Percentiles rank a stretch among this genome's conserved stretches.
Conservation (phyloP, 2,113 vertebrate genomes). For the Riparia riparia region DNA sequence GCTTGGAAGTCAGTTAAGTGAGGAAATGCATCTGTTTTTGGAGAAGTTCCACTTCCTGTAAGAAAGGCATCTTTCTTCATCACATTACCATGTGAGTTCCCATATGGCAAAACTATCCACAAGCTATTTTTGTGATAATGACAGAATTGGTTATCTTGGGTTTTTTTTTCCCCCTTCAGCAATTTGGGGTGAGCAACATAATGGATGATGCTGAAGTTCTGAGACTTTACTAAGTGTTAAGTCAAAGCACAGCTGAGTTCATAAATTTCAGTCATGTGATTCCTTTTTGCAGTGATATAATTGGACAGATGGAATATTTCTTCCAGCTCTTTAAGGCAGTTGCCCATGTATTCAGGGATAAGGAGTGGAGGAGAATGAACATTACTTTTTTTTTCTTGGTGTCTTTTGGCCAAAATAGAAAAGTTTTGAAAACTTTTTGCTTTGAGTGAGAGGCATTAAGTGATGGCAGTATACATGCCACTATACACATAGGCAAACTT, state of each 20-base stretch:
- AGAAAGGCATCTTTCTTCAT: neutral
- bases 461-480: neutral
- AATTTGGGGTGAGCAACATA: neutral
- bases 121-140: neutral
- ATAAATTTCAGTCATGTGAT: neutral
- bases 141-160: neutral
- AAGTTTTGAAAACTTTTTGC: neutral
- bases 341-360: neutral
- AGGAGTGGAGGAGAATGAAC: neutral
- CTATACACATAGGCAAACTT: neutral
- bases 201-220: neutral
- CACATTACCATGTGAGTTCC: neutral
- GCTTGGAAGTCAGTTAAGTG: neutral
- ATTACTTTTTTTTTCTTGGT: neutral
- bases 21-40: neutral
- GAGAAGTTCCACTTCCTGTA: neutral
- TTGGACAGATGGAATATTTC: neutral
- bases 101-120: neutral
- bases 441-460: neutral
- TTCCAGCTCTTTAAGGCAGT: neutral
- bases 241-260: neutral
- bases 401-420: neutral
- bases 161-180: neutral
- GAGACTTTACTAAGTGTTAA: neutral
- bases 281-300: neutral